Evolutionary conservation across 1,140 invertebrate species (phyloP), one percentile per base, ranked within the genome.

Genomic region (Copidosoma floridanum): DNA sequence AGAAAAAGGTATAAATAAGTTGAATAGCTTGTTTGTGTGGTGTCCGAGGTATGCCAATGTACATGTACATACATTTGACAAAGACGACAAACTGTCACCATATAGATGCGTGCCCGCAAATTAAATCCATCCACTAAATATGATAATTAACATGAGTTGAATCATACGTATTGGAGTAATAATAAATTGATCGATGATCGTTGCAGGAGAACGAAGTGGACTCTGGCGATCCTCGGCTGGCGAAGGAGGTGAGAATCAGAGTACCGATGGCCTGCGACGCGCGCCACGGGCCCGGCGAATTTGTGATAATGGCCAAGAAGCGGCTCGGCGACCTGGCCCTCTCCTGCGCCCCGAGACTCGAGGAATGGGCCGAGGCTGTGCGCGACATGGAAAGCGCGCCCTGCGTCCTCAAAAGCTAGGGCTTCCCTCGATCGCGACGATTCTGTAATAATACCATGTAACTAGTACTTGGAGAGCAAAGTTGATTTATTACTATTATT

Each of bases 231-330:
- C 64, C 69, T 38, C 65, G 70, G 57, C 14, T 56, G 16, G 65
- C 68, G 50, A 72, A 65, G 21, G 75, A 71, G 41, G 66, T 77
- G 44, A 71, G 76, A 18, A 69, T 88, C 3, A 81, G 86, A 38
- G 84, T 90, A 29, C 81, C 86, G 0, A 80, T 84, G 11, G 81
- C 83, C 50, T 93, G 91, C 71, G 88, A 87, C 7, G 88, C 88
- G 16, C 77, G 82, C 27, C 83, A 86, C 24, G 90, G 90, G 7
- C 77, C 82, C 7, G 90, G 90, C 0, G 87, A 91, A 75, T 92
- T 92, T 79, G 82, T 93, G 29, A 86, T 93, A 73, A 89, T 92
- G 83, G 91, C 89, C 12, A 81, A 87, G 54, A 80, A 87, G 57
- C 82, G 87, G 62, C 81, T 93, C 10, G 89, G 88, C 2, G 82